Conservation (phyloP, 2,888 invertebrate genomes). For the Epsilonema sp. region DNA sequence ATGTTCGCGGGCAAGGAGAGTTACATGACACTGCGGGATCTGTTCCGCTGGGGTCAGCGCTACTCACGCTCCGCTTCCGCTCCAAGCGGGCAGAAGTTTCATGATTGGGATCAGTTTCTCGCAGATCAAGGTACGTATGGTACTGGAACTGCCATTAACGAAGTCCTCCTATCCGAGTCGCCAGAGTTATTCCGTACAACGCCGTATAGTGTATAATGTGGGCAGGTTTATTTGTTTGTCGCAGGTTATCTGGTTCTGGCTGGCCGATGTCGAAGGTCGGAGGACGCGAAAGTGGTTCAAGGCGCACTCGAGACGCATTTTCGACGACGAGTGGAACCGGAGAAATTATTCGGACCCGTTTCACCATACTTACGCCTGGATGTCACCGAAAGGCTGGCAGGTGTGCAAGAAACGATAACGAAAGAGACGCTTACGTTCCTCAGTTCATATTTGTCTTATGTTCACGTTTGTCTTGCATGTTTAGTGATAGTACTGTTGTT, state of each 20-base stretch:
- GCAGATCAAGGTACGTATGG: constrained; percentile 54
- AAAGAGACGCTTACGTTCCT: background rate
- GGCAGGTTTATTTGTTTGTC: constrained; percentile 10
- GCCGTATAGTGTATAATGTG: too few species aligned
- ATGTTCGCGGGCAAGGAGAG: constrained; percentile 71
- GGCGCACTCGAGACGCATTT: constrained; percentile 47
- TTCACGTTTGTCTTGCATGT: background rate
- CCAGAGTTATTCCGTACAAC: too few species aligned
- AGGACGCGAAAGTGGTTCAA: constrained; percentile 60
- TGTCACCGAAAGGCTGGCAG: too few species aligned
- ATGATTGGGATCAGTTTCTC: constrained; percentile 47
- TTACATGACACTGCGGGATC: constrained; percentile 77
- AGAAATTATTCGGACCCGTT: constrained; percentile 43
- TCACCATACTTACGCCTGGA: constrained; percentile 24
- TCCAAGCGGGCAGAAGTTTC: constrained; percentile 9
- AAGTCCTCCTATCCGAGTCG: too few species aligned
- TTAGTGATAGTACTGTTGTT: constrained; percentile 4
- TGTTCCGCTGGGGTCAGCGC: constrained; percentile 85
- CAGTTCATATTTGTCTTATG: background rate
- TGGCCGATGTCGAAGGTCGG: constrained; percentile 62
- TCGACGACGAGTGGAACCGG: constrained; percentile 49
- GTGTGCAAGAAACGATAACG: constrained; percentile 7
- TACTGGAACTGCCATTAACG: background rate
- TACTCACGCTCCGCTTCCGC: constrained; percentile 44
- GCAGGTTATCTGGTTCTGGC: constrained; percentile 67